These are phyloP conservation scores for Bucorvus abyssinicus DNA, from an alignment of 2,797 vertebrate genomes.

Conservation along the genomic window DNA sequence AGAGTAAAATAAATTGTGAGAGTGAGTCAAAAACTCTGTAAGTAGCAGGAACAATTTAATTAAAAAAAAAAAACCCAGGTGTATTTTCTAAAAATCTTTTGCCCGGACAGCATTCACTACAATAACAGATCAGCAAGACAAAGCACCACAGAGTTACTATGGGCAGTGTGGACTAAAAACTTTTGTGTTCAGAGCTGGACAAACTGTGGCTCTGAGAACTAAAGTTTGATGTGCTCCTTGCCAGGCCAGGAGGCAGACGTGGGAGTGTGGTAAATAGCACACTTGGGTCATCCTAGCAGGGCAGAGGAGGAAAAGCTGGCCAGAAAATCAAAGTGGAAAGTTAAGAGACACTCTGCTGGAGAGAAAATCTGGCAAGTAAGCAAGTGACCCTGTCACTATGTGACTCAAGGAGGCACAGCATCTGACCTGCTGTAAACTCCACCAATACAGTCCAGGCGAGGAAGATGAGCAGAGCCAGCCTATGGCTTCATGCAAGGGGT, in stretches of 20 bases:
- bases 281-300: neutral
- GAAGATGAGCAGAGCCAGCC: conserved; percentile 33
- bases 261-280: neutral
- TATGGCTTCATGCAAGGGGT: conserved; percentile 23
- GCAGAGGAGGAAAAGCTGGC: conserved; percentile 9
- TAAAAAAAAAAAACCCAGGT: neutral
- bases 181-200: neutral
- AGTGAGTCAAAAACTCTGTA: neutral
- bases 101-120: neutral
- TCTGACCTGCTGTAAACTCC: conserved; percentile 59
- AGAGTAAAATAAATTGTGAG: neutral
- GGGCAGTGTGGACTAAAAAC: neutral
- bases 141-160: neutral
- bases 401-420: conserved; percentile 29
- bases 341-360: neutral
- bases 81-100: neutral
- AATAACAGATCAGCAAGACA: neutral
- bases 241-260: neutral
- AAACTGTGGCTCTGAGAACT: neutral
- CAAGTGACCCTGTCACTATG: conserved; percentile 40
- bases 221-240: neutral
- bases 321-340: conserved; percentile 43
- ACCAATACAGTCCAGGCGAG: neutral
- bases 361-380: conserved; percentile 26
- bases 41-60: neutral